phyloP scores from a whole-genome alignment of 2,113 vertebrate genomes.

The Phrynosoma blainvillii region DNA sequence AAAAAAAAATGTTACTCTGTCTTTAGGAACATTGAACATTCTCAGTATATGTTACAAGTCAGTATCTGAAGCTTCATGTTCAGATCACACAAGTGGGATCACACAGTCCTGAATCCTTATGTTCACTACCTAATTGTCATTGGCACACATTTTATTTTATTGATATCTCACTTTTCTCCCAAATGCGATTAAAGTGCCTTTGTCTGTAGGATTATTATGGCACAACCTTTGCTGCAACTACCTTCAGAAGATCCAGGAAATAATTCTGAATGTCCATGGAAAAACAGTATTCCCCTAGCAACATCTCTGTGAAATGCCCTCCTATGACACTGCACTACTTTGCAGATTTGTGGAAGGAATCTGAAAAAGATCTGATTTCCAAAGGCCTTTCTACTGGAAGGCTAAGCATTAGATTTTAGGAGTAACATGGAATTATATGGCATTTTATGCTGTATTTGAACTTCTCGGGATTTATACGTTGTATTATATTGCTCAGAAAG shows the following conservation, averaged over 20 bases:
- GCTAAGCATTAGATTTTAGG: background rate
- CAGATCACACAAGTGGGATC: background rate
- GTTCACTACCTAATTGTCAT: background rate
- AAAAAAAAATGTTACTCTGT: too few species aligned
- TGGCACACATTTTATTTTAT: background rate
- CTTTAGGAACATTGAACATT: background rate
- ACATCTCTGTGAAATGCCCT: background rate
- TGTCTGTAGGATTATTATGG: background rate
- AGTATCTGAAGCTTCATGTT: too few species aligned
- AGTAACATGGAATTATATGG: background rate
- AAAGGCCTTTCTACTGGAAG: background rate
- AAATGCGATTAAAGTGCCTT: background rate
- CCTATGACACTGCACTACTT: background rate
- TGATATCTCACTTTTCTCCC: too few species aligned
- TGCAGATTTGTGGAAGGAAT: background rate
- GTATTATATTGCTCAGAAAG: background rate
- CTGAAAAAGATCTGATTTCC: background rate
- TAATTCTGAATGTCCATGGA: background rate
- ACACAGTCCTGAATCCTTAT: background rate
- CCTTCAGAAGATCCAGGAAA: background rate
- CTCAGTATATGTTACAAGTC: background rate
- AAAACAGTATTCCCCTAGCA: background rate
- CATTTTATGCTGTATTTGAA: background rate
- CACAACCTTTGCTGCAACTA: background rate
- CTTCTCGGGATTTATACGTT: background rate